Conservation (phyloP, 2,888 invertebrate genomes). For the Drosophila barbarae region DNA sequence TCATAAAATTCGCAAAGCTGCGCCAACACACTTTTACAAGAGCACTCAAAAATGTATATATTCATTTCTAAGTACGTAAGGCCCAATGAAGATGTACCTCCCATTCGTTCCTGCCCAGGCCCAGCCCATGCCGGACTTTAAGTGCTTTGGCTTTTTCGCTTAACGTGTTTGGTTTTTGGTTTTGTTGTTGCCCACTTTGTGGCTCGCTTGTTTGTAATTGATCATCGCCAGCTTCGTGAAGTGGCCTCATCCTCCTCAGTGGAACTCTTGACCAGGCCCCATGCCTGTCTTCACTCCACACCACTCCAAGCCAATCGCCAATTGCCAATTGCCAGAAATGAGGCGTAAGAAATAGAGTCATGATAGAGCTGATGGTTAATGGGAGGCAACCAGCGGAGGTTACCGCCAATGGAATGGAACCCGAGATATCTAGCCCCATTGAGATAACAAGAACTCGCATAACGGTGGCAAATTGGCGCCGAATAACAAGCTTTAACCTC, state of each 20-base stretch:
- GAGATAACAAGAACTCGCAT: slow-evolving; percentile 34
- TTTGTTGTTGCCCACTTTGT: slow-evolving; percentile 25
- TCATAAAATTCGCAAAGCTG: neutral
- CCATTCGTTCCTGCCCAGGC: slow-evolving; percentile 7
- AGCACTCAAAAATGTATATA: neutral
- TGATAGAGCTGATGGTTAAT: slow-evolving; percentile 1
- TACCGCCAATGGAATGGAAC: slow-evolving; percentile 2
- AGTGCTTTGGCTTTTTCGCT: slow-evolving; percentile 22
- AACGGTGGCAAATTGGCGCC: slow-evolving; percentile 36
- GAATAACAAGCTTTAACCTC: neutral
- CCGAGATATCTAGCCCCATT: slow-evolving; percentile 30
- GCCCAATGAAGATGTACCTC: slow-evolving; percentile 19
- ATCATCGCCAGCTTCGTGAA: slow-evolving; percentile 26
- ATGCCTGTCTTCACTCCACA: slow-evolving; percentile 6
- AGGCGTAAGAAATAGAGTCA: neutral
- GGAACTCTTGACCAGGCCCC: slow-evolving; percentile 23
- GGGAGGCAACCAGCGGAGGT: neutral
- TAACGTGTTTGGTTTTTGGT: slow-evolving; percentile 9
- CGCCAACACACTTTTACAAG: slow-evolving; percentile 9
- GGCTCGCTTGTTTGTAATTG: slow-evolving; percentile 36
- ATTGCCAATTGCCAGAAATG: neutral
- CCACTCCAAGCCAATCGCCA: neutral
- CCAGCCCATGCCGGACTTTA: slow-evolving; percentile 15
- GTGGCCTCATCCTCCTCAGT: slow-evolving; percentile 13
- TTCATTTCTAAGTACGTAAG: slow-evolving; percentile 7